phyloP scores from a whole-genome alignment of 2,113 vertebrate species.

The Hemibagrus wyckioides region DNA sequence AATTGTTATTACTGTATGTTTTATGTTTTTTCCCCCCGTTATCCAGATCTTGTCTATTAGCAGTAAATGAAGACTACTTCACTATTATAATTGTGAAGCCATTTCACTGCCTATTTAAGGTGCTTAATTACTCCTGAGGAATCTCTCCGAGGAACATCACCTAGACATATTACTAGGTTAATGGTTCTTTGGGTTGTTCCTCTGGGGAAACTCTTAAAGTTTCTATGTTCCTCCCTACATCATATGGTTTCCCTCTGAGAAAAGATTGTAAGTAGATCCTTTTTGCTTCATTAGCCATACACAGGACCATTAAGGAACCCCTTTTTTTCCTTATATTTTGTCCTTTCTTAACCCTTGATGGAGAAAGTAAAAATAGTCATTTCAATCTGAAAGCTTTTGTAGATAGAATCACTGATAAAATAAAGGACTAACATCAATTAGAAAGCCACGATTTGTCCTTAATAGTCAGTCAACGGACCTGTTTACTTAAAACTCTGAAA shows the following conservation, averaged over 20 bases:
- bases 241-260: neutral
- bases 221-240: neutral
- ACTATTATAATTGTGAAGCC: neutral
- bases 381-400: neutral
- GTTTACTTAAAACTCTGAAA: neutral
- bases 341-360: neutral
- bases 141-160: neutral
- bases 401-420: neutral
- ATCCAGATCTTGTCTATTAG: neutral
- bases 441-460: neutral
- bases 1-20: neutral
- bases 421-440: neutral
- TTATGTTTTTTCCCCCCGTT: neutral
- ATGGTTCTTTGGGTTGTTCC: neutral
- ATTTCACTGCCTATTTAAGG: neutral
- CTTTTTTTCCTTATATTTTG: neutral
- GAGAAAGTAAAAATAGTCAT: neutral
- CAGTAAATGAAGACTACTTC: neutral
- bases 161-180: neutral
- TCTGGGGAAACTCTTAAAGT: neutral
- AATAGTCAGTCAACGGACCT: neutral
- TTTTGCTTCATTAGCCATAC: neutral
- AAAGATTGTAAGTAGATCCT: neutral
- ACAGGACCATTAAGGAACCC: neutral
- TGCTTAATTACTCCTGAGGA: slow-evolving; percentile 16